Evolutionary conservation across 1,140 invertebrate species (phyloP).

Genomic region (Araneus ventricosus): DNA sequence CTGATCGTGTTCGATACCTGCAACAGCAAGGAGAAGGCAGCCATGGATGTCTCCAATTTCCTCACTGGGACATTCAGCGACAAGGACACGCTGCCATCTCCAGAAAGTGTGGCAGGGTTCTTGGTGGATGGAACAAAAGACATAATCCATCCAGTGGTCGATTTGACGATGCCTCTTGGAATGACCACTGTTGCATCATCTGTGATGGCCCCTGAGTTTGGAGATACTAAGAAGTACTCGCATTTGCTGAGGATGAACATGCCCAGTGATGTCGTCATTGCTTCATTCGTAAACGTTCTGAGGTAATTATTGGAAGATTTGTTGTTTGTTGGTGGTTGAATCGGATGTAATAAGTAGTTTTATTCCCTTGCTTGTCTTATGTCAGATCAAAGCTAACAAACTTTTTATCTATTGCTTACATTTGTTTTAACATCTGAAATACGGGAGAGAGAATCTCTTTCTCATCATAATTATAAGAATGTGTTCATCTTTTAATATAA

Average conservation of each 20-base stretch:
- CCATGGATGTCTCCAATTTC: conserved; percentile 77
- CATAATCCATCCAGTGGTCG: conserved; percentile 66
- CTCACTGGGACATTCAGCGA: conserved; percentile 63
- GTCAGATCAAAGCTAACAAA: too few species aligned
- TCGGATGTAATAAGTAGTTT: too few species aligned
- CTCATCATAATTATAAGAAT: too few species aligned
- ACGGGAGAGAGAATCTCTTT: too few species aligned
- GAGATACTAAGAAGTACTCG: conserved; percentile 76
- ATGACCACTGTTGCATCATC: conserved; percentile 77
- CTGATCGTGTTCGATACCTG: conserved; percentile 79
- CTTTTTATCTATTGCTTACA: too few species aligned
- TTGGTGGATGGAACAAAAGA: conserved; percentile 73
- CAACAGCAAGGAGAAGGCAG: conserved; percentile 76
- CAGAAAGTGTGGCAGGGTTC: conserved; percentile 77
- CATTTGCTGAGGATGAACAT: conserved; percentile 78
- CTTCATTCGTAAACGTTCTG: conserved; percentile 38
- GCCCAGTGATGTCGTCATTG: conserved; percentile 76
- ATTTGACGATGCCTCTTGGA: conserved; percentile 75
- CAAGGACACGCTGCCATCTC: conserved; percentile 75
- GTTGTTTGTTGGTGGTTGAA: too few species aligned
- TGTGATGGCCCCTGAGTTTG: conserved; percentile 76
- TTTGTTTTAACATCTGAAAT: too few species aligned
- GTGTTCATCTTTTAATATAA: too few species aligned
- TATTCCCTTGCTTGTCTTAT: too few species aligned
- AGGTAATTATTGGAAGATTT: neutral